Percentiles rank a stretch among this genome's conserved stretches.
Evolutionary conservation across 2,113 vertebrate species (phyloP).

Genomic region (Myocastor coypus): DNA sequence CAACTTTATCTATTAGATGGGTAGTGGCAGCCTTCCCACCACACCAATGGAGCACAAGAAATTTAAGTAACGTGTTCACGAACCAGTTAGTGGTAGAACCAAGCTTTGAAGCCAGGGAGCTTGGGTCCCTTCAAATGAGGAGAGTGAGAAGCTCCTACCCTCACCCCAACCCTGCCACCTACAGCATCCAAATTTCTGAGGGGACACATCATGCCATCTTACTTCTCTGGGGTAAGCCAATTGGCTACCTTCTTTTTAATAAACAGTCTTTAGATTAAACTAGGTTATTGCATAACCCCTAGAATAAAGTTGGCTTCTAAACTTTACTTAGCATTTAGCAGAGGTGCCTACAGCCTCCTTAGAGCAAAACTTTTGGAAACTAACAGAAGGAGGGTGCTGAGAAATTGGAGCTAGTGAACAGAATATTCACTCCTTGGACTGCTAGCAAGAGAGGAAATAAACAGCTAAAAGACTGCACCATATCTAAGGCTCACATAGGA

Average conservation of each 20-base stretch:
- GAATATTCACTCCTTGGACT: neutral
- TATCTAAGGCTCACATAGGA: neutral
- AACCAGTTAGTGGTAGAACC: neutral
- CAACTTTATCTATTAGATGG: neutral
- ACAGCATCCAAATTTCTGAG: neutral
- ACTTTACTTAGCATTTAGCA: slow-evolving; percentile 3
- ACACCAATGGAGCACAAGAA: neutral
- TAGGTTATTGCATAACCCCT: neutral
- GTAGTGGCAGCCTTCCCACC: neutral
- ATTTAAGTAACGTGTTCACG: neutral
- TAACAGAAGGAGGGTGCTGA: neutral
- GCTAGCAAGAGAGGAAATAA: neutral
- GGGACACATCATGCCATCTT: neutral
- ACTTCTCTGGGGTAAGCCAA: neutral
- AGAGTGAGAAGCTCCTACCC: neutral
- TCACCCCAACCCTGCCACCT: neutral
- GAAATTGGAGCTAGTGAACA: neutral
- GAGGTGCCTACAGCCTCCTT: neutral
- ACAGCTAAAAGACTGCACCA: neutral
- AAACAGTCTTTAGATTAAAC: neutral
- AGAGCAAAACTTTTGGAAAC: neutral
- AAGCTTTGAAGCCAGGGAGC: neutral
- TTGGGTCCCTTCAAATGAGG: neutral
- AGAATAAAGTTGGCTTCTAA: neutral
- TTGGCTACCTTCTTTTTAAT: neutral